Evolutionary conservation across 2,113 vertebrate species (phyloP).

Genomic region (Heterochromis multidens): DNA sequence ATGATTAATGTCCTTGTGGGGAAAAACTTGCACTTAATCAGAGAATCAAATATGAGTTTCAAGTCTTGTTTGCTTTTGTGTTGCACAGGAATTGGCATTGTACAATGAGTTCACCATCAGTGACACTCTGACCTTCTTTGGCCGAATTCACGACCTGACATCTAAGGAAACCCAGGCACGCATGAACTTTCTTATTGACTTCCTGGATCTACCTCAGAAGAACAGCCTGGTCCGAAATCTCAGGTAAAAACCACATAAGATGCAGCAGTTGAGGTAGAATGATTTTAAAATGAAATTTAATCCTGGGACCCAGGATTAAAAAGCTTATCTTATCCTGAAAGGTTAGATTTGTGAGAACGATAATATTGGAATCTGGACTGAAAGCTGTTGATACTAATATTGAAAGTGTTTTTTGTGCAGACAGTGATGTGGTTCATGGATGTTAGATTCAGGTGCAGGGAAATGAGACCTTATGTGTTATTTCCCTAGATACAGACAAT

Average conservation of each 20-base stretch:
- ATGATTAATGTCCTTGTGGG: too few species aligned
- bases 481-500: not conserved
- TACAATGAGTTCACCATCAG: constrained; percentile 81
- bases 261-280: not conserved
- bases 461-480: not conserved
- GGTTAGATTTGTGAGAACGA: not conserved
- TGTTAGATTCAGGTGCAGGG: not conserved
- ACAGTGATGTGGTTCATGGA: not conserved
- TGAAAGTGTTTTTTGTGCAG: not conserved
- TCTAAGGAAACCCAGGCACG: constrained; percentile 70
- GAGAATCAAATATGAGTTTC: not conserved
- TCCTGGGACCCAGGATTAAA: not conserved
- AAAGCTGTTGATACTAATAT: not conserved
- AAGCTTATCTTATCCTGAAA: not conserved
- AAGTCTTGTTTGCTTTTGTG: not conserved
- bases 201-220: constrained; percentile 77
- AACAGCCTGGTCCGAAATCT: constrained; percentile 75
- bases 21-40: not conserved
- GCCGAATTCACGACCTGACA: constrained; percentile 75
- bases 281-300: not conserved
- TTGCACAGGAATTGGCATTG: constrained; percentile 73
- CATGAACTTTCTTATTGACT: constrained; percentile 77
- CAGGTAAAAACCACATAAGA: constrained; percentile 53
- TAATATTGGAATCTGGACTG: not conserved
- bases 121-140: constrained; percentile 76